These are phyloP conservation scores for Chionis minor DNA, from an alignment of 2,113 vertebrate species.

Conservation along the genomic window DNA sequence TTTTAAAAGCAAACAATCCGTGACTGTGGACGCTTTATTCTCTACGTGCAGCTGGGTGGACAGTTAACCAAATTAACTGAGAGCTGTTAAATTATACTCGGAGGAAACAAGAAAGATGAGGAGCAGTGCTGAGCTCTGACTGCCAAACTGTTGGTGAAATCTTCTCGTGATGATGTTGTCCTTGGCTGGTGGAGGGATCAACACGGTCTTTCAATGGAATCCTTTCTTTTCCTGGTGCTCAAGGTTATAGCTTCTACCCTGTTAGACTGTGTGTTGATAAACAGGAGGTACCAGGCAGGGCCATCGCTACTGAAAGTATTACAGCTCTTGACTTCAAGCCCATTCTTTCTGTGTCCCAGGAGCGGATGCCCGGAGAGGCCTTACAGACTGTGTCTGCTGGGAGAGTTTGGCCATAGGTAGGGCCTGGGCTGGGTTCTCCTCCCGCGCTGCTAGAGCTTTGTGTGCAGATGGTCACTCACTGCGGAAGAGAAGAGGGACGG, in stretches of 20 bases:
- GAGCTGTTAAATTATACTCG: neutral
- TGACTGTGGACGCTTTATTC: neutral
- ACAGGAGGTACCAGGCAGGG: neutral
- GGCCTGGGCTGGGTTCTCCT: neutral
- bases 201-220: neutral
- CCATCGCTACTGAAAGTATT: accelerated
- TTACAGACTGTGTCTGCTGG: neutral
- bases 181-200: neutral
- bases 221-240: neutral
- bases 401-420: neutral
- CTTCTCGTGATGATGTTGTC: accelerated
- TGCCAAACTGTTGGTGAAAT: neutral
- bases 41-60: neutral
- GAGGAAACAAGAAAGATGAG: neutral
- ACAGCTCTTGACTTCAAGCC: neutral
- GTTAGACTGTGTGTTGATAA: neutral
- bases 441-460: neutral
- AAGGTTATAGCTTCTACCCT: neutral
- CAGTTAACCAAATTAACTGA: neutral
- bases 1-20: conserved; percentile 10
- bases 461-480: neutral
- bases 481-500: neutral
- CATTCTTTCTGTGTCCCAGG: neutral
- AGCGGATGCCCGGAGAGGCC: neutral
- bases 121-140: neutral